A percentile compares a stretch with the other conserved stretches of the same genome.
Evolutionary conservation across 2,113 vertebrate genomes (phyloP).

Genomic region (Meriones unguiculatus): DNA sequence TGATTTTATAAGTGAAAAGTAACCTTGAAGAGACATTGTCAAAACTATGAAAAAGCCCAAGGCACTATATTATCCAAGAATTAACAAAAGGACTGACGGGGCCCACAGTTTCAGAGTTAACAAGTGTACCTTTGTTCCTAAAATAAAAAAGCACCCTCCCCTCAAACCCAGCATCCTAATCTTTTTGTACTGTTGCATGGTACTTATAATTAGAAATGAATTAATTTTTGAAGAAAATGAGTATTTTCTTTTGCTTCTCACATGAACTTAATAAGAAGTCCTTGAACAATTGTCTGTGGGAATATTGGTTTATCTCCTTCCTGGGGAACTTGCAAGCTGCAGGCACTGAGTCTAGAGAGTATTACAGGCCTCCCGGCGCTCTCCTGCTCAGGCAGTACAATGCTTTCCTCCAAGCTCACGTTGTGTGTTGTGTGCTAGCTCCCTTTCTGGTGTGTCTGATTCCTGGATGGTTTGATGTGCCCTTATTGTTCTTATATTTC

Average conservation of each 20-base stretch:
- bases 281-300: neutral
- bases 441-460: neutral
- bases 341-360: neutral
- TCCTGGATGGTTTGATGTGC: neutral
- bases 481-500: neutral
- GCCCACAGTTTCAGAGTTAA: neutral
- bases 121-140: neutral
- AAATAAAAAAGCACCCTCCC: neutral
- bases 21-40: conserved; percentile 56
- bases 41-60: neutral
- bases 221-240: neutral
- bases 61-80: neutral
- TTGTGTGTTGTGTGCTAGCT: no score
- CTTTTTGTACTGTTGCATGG: neutral
- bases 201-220: conserved; percentile 31
- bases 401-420: no score
- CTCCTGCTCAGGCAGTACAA: neutral
- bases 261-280: neutral
- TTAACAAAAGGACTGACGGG: neutral
- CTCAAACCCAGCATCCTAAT: neutral
- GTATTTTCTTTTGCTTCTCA: neutral
- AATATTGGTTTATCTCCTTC: neutral
- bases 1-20: conserved; percentile 42
- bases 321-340: no score
- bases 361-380: neutral